phyloP scores from a whole-genome alignment of 2,888 invertebrate species.

The Drosophila siamana region DNA sequence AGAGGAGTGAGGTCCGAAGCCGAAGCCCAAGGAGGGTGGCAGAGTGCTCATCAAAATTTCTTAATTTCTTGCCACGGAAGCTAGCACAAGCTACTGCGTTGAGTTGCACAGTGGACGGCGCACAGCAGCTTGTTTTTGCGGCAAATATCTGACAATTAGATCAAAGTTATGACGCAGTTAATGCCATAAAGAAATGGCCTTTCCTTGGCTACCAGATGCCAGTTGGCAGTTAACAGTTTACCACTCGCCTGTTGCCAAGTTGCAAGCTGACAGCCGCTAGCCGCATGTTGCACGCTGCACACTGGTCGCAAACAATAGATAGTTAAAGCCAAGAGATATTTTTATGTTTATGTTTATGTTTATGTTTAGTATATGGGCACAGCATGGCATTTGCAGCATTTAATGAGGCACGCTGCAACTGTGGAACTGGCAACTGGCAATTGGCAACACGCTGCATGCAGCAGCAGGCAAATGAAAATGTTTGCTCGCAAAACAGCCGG shows the following conservation, averaged over 20 bases:
- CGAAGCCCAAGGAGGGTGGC: neutral
- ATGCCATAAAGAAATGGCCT: constrained; percentile 80
- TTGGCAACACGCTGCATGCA: constrained; percentile 19
- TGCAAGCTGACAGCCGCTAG: constrained; percentile 5
- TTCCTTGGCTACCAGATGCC: constrained; percentile 48
- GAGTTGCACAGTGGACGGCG: too few relatives aligned
- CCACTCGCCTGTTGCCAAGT: constrained; percentile 11
- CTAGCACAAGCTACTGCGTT: constrained; percentile 13
- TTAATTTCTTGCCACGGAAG: constrained; percentile 57
- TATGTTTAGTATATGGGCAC: constrained; percentile 65
- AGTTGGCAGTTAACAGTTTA: constrained; percentile 14
- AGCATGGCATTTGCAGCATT: constrained; percentile 67
- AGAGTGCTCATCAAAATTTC: constrained; percentile 70
- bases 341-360: constrained; percentile 57
- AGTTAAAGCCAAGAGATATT: constrained; percentile 63
- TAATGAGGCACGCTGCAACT: constrained; percentile 58
- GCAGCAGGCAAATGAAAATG: too few relatives aligned
- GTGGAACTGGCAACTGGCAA: constrained; percentile 6
- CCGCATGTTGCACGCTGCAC: constrained; percentile 24
- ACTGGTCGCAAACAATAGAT: constrained; percentile 70
- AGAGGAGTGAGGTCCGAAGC: neutral
- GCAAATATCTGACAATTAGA: constrained; percentile 82
- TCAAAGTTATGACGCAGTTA: constrained; percentile 83
- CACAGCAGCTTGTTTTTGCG: constrained; percentile 54
- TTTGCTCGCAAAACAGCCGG: constrained; percentile 41